Percentiles rank a stretch among this genome's conserved stretches.
These are phyloP conservation scores for Gadopsis bispinosus DNA, from an alignment of 2,797 vertebrate species.

Conservation along the genomic window DNA sequence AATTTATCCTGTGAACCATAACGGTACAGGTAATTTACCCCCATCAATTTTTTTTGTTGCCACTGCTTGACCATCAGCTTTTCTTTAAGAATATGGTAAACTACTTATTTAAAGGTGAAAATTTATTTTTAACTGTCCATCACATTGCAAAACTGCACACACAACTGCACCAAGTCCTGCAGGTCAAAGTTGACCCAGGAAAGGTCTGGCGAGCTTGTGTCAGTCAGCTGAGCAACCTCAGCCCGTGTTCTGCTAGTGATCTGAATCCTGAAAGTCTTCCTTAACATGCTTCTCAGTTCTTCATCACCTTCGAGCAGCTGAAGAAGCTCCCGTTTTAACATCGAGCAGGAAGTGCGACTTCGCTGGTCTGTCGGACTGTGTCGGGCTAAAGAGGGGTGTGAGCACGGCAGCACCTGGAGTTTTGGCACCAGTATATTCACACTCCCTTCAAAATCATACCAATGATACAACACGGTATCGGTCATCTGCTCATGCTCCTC, in stretches of 20 bases:
- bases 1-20: too few relatives aligned
- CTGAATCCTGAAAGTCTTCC: constrained; percentile 15
- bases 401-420: constrained; percentile 50
- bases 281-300: constrained; percentile 88
- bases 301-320: constrained; percentile 97
- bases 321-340: constrained; percentile 93
- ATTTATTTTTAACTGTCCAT: not conserved
- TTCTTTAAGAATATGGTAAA: not conserved
- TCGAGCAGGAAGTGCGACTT: constrained; percentile 28
- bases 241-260: not conserved
- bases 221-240: not conserved
- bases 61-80: not conserved
- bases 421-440: constrained; percentile 46
- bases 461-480: constrained; percentile 10
- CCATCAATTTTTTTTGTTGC: not conserved
- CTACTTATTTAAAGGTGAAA: not conserved
- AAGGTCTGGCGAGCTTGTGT: not conserved
- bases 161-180: not conserved
- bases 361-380: constrained; percentile 35
- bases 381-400: constrained; percentile 32
- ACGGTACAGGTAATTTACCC: not conserved
- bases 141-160: not conserved
- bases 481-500: constrained; percentile 18
- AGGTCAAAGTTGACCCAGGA: not conserved
- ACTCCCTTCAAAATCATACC: constrained; percentile 33